Percentiles rank a stretch among this genome's conserved stretches.
Evolutionary conservation across 1,140 invertebrate species (phyloP).

Genomic region (Acyrthosiphon pisum): DNA sequence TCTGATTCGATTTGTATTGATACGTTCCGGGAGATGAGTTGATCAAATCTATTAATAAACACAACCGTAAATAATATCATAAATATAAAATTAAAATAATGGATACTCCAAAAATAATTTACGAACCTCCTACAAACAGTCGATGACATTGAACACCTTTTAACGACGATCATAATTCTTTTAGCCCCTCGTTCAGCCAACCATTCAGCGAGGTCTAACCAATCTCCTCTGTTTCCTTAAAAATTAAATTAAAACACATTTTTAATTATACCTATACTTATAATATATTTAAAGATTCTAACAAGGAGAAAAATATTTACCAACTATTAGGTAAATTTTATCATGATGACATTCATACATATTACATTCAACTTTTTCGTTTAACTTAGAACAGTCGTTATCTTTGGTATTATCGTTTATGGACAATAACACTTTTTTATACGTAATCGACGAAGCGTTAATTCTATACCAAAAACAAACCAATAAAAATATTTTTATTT

Average conservation of each 20-base stretch:
- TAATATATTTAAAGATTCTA: no score
- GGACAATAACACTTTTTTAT: neutral
- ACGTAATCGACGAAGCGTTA: neutral
- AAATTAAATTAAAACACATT: neutral
- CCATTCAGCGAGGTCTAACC: constrained; percentile 59
- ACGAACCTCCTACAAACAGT: neutral
- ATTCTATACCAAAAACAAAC: neutral
- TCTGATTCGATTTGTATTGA: constrained; percentile 1
- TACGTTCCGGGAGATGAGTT: neutral
- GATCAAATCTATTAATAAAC: neutral
- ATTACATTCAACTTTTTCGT: neutral
- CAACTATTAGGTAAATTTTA: constrained; percentile 5
- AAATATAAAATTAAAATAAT: neutral
- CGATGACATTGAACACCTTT: neutral
- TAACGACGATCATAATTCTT: constrained; percentile 45
- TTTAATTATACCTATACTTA: no score
- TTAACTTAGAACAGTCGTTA: neutral
- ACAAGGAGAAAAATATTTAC: neutral
- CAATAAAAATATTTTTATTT: neutral
- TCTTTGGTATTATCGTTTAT: neutral
- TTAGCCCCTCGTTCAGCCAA: constrained; percentile 57
- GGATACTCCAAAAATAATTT: neutral
- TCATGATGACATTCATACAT: neutral
- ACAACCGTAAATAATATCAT: neutral
- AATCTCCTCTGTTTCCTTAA: constrained; percentile 28